Evolutionary conservation across 2,888 invertebrate genomes (phyloP), one percentile per base, ranked within the genome.

Genomic region (Drosophila rubida): DNA sequence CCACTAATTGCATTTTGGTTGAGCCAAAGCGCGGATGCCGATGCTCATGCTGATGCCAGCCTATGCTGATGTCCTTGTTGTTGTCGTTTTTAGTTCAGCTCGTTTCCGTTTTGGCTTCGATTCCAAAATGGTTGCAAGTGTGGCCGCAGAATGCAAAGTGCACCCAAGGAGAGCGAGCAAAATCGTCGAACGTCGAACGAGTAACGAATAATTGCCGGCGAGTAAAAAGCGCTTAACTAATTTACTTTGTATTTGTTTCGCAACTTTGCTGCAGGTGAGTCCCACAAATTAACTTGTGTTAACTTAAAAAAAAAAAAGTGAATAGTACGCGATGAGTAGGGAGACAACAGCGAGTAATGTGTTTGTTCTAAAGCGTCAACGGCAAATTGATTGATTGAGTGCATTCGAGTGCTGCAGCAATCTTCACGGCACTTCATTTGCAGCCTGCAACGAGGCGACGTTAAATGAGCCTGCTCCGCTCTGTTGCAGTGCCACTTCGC

Each of bases 1-100:
- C 70, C 83, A 87, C 86, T 82, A 87, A 82, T 85, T 82, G 82
- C 86, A 82, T 82, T 82, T 85, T 69, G 86, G 86, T 87, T 73
- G 59, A 76, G 72, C 66, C 75, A 69, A 27, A 11, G n/a, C 45
- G 50, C 41, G 39, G 23, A 19, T 41, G 37, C 19, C 13, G 35
- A 22, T n/a, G 49, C 5, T 11, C 14, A 37, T 37, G 35, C 5
- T 11, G 23, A 37, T 37, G 35, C n/a, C 11, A 8, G 50, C 16
- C n/a, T 23, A 19, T 27, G 30, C 30, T 32, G 30, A 32, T 13
- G 14, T 37, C 35, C 35, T 37, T 37, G 35, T 14, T 5, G 14
- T 37, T 32, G 32, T 32, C 32, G 9, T 9, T 30, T 32, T 11
- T 32, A 4, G 32, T 32, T 32, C 2, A 2, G 8, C 13, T 7